These are phyloP conservation scores for Apoda limacodes DNA, from an alignment of 2,888 invertebrate species.

Conservation along the genomic window DNA sequence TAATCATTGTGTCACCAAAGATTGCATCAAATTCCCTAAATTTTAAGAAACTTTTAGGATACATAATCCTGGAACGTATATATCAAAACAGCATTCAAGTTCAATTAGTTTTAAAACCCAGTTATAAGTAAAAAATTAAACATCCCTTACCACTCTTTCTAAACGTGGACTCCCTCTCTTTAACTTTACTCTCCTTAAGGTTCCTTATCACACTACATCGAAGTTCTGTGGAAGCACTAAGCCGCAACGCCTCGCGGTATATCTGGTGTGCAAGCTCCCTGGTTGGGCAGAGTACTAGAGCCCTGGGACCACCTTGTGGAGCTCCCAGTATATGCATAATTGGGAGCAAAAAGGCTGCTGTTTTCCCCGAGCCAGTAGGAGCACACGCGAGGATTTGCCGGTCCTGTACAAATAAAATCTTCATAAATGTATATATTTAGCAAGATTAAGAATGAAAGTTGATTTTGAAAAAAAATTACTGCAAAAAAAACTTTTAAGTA, in stretches of 20 bases:
- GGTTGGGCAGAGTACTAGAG: conserved; percentile 92
- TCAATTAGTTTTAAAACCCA: no score
- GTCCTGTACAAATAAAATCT: conserved; percentile 48
- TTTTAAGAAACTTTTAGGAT: no score
- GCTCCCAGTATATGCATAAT: conserved; percentile 80
- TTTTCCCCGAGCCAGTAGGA: conserved; percentile 98
- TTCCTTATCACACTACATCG: conserved; percentile 84
- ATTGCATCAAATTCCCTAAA: no score
- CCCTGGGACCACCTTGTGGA: conserved; percentile 83
- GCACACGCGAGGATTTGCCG: conserved; percentile 93
- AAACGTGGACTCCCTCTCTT: conserved; percentile 79
- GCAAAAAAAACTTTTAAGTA: no score
- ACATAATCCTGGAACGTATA: no score
- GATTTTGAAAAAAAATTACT: no score
- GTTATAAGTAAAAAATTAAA: no score
- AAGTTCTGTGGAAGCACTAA: conserved; percentile 81
- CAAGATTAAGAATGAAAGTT: no score
- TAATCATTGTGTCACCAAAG: no score
- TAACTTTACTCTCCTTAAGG: conserved; percentile 77
- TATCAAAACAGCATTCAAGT: no score
- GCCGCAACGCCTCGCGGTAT: conserved; percentile 79
- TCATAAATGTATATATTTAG: not conserved
- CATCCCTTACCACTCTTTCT: conserved; percentile 84
- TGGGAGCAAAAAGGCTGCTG: conserved; percentile 93
- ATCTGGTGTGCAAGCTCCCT: conserved; percentile 95